A percentile compares a stretch with the other conserved stretches of the same genome.
Evolutionary conservation across 2,888 invertebrate genomes (phyloP).

Genomic region (Epinotia bilunana): DNA sequence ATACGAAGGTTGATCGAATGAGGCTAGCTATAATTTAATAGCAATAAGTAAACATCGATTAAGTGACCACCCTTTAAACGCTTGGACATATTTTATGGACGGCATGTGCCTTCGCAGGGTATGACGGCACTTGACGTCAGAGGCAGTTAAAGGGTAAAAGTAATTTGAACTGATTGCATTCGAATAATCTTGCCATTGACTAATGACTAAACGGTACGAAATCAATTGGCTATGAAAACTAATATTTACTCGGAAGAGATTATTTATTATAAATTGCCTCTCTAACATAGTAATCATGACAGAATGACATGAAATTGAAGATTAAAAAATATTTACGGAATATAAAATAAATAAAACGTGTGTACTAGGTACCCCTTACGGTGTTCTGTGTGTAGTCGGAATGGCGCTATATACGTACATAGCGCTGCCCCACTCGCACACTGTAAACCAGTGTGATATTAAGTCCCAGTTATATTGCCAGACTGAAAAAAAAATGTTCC

Average conservation of each 20-base stretch:
- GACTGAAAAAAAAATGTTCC: neutral
- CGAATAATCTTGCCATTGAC: conserved; percentile 67
- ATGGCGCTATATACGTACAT: neutral
- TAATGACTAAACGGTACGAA: conserved; percentile 6
- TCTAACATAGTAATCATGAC: conserved; percentile 24
- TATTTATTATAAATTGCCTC: conserved; percentile 16
- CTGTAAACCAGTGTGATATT: neutral
- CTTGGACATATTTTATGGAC: neutral
- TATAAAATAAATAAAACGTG: conserved; percentile 7
- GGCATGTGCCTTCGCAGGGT: neutral
- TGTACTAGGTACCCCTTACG: neutral
- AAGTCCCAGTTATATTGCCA: neutral
- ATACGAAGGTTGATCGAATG: conserved; percentile 50
- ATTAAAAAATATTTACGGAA: neutral
- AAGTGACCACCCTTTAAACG: conserved; percentile 16
- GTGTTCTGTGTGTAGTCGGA: neutral
- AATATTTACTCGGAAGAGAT: conserved; percentile 8
- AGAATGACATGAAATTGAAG: conserved; percentile 15
- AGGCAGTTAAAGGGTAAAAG: conserved; percentile 1
- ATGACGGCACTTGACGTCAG: neutral
- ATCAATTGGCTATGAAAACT: conserved; percentile 28
- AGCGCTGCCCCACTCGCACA: neutral
- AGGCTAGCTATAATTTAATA: conserved; percentile 47
- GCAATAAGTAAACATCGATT: conserved; percentile 6
- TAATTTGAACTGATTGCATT: conserved; percentile 43